Conservation (phyloP, 92 coral and sea anemone species). For the Micromussa lordhowensis region DNA sequence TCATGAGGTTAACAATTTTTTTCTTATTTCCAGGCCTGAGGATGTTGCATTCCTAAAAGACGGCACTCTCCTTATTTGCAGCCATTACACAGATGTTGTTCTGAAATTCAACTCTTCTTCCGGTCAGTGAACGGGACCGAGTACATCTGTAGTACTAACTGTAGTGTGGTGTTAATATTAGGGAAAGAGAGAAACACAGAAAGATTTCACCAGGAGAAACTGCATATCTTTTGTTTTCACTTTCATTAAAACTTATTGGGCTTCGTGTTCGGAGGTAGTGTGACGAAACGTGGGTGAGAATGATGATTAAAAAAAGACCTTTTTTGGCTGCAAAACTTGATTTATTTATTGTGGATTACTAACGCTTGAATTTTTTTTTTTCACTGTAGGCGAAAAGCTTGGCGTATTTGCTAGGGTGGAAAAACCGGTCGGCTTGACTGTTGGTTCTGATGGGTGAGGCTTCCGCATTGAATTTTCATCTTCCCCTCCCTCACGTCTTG, state of each 20-base stretch:
- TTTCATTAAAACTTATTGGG: too few relatives aligned
- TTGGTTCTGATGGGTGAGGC: constrained; percentile 81
- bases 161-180: too few relatives aligned
- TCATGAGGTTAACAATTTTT: background rate
- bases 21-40: constrained; percentile 74
- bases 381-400: constrained; percentile 61
- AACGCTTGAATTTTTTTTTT: background rate
- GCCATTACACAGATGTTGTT: constrained; percentile 80
- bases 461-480: background rate
- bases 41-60: constrained; percentile 77
- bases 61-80: constrained; percentile 79
- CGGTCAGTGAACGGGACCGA: constrained; percentile 55
- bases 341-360: background rate
- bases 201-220: too few relatives aligned
- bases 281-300: too few relatives aligned
- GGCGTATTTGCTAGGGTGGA: constrained; percentile 83
- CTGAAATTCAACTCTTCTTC: constrained; percentile 65
- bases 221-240: too few relatives aligned
- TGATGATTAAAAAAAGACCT: too few relatives aligned
- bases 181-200: too few relatives aligned
- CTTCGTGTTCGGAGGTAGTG: too few relatives aligned
- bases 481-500: background rate
- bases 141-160: background rate
- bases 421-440: constrained; percentile 90
- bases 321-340: too few relatives aligned